phyloP scores from a whole-genome alignment of 2,113 vertebrate genomes.

The Ageneiosus marmoratus region DNA sequence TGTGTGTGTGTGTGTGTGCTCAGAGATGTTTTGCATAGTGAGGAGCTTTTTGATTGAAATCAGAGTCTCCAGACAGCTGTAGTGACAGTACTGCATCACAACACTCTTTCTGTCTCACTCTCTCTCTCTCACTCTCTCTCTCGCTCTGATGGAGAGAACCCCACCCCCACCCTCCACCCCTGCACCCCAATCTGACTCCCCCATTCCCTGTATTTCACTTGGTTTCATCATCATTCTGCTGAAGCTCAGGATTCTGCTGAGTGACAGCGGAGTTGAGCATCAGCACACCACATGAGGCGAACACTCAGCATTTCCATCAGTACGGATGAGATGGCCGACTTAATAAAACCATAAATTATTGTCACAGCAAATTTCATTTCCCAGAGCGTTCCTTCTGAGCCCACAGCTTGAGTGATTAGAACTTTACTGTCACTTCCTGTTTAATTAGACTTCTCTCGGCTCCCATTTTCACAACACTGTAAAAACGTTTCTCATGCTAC shows the following conservation, averaged over 20 bases:
- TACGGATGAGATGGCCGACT: neutral
- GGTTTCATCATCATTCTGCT: constrained; percentile 27
- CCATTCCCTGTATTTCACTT: neutral
- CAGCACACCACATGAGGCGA: neutral
- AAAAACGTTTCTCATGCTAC: too few relatives aligned
- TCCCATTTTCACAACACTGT: too few relatives aligned
- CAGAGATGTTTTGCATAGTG: neutral
- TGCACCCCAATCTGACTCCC: neutral
- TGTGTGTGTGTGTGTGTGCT: neutral
- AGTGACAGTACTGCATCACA: constrained; percentile 2
- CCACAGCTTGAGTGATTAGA: too few relatives aligned
- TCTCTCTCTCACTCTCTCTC: neutral
- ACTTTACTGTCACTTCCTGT: too few relatives aligned
- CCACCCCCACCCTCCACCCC: neutral
- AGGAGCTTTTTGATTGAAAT: neutral
- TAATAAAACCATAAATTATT: neutral
- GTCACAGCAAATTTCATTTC: neutral
- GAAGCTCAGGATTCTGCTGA: neutral
- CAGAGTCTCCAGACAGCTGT: constrained; percentile 9
- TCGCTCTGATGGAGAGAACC: neutral
- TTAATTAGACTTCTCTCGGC: too few relatives aligned
- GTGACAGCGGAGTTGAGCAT: neutral
- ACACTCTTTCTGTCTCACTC: neutral
- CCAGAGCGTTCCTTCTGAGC: neutral
- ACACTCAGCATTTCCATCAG: neutral